These are phyloP conservation scores for Varroa destructor DNA, from an alignment of 1,140 invertebrate species.

Conservation along the genomic window DNA sequence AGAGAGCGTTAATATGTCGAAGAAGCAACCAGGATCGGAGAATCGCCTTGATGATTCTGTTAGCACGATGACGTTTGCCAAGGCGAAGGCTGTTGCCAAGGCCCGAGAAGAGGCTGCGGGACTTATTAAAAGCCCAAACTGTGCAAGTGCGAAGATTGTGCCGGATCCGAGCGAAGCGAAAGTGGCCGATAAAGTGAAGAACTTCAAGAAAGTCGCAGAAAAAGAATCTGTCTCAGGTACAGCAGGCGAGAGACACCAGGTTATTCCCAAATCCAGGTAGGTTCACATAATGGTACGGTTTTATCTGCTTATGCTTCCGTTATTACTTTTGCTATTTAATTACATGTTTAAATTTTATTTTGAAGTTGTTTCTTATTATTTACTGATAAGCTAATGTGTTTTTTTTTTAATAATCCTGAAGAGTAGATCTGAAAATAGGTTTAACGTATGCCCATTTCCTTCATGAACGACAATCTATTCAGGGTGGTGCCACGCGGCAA, in stretches of 20 bases:
- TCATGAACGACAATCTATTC: neutral
- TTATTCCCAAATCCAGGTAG: conserved; percentile 4
- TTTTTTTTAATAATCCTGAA: too few species aligned
- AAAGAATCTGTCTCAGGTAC: neutral
- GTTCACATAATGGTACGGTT: neutral
- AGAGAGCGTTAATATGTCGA: neutral
- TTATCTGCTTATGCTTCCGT: neutral
- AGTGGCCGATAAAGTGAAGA: neutral
- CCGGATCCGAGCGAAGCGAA: conserved; percentile 2
- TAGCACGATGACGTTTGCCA: too few species aligned
- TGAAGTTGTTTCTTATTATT: too few species aligned
- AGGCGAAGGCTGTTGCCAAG: too few species aligned
- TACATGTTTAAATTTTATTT: too few species aligned
- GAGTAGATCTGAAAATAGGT: too few species aligned
- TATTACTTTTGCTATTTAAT: neutral
- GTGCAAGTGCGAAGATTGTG: too few species aligned
- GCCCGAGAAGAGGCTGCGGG: too few species aligned
- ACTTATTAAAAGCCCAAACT: too few species aligned
- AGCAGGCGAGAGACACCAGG: neutral
- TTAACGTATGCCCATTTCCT: neutral
- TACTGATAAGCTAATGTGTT: too few species aligned
- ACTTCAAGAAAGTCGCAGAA: conserved; percentile 4
- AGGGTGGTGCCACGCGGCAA: conserved; percentile 13
- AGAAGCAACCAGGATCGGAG: too few species aligned
- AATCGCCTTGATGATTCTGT: too few species aligned